Evolutionary conservation across 2,888 invertebrate species (phyloP).

Genomic region (Panorpa germanica): DNA sequence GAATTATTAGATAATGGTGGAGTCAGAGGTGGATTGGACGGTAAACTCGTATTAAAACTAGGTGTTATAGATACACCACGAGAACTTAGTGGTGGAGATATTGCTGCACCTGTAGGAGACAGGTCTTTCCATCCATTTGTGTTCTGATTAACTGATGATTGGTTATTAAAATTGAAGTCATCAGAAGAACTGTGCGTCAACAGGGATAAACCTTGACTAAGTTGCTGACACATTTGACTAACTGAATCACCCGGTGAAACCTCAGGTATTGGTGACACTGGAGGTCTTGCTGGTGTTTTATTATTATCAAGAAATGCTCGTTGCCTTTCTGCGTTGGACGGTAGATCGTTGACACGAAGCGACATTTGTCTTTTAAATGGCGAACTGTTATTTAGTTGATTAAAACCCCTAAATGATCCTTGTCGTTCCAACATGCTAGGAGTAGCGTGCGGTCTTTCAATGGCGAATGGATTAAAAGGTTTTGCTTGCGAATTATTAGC

Average conservation of each 20-base stretch:
- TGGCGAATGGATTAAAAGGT: slow-evolving; percentile 78
- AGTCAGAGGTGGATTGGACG: slow-evolving; percentile 15
- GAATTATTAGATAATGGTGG: slow-evolving; percentile 9
- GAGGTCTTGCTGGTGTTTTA: slow-evolving; percentile 19
- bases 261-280: slow-evolving; percentile 63
- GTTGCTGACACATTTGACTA: slow-evolving; percentile 56
- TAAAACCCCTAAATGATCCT: slow-evolving; percentile 84
- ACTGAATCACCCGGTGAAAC: slow-evolving; percentile 47
- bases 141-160: slow-evolving; percentile 33
- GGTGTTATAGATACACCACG: slow-evolving; percentile 15
- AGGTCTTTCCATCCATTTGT: slow-evolving; percentile 20
- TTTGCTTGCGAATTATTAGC: slow-evolving; percentile 29
- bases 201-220: slow-evolving; percentile 46
- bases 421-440: slow-evolving; percentile 87
- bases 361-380: slow-evolving; percentile 95
- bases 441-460: slow-evolving; percentile 91
- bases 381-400: slow-evolving; percentile 56
- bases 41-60: slow-evolving; percentile 14
- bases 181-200: slow-evolving; percentile 37
- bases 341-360: slow-evolving; percentile 82
- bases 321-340: slow-evolving; percentile 79
- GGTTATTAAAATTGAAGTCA: slow-evolving; percentile 35
- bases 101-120: slow-evolving; percentile 8
- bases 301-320: slow-evolving; percentile 24
- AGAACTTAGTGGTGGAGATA: slow-evolving; percentile 13